Conservation (phyloP, 2,888 invertebrate species). For the Eurytoma californica region DNA sequence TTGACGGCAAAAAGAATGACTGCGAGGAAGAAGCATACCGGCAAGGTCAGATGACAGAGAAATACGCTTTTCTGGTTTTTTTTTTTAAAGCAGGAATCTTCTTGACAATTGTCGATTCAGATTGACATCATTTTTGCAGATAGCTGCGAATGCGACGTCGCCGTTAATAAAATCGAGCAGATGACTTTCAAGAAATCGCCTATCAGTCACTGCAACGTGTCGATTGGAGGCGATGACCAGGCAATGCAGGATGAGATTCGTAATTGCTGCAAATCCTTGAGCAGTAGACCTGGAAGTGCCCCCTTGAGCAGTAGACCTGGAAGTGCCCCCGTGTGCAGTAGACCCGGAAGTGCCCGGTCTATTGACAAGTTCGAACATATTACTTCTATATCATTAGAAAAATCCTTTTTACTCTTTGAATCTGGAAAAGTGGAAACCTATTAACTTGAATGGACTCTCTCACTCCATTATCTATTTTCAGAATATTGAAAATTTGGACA, state of each 20-base stretch:
- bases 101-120: slow-evolving; percentile 36
- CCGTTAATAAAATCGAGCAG: background rate
- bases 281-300: background rate
- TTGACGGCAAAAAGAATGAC: slow-evolving; percentile 39
- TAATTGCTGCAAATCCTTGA: too few relatives aligned
- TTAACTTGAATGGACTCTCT: too few relatives aligned
- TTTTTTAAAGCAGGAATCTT: too few relatives aligned
- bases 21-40: slow-evolving; percentile 12
- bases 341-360: background rate
- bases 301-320: background rate
- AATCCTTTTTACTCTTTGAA: too few relatives aligned
- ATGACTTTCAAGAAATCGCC: background rate
- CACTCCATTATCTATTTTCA: too few relatives aligned
- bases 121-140: slow-evolving; percentile 31
- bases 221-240: background rate
- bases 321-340: background rate
- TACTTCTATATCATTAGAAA: too few relatives aligned
- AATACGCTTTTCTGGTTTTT: too few relatives aligned
- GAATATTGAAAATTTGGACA: too few relatives aligned
- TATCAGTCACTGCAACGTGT: background rate
- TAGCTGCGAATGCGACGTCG: slow-evolving; percentile 24
- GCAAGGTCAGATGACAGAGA: slow-evolving; percentile 16
- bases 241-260: too few relatives aligned
- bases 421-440: too few relatives aligned
- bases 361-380: too few relatives aligned